Conservation (phyloP, 1,140 invertebrate genomes). For the Zaprionus africanus region DNA sequence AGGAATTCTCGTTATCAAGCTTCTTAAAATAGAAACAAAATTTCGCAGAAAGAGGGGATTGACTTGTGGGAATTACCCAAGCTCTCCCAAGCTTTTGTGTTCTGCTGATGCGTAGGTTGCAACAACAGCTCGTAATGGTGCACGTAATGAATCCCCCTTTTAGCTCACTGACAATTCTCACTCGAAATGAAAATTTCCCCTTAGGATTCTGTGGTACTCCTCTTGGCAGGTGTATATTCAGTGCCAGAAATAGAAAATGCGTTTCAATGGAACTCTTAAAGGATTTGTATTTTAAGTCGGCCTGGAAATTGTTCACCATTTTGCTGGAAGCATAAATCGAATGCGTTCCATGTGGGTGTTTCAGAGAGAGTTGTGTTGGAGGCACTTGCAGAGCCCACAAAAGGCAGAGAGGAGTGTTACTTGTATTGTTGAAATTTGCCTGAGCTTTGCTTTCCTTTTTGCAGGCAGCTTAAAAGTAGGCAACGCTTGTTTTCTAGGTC, state of each 20-base stretch:
- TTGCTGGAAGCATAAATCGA: not conserved
- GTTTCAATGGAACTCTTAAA: not conserved
- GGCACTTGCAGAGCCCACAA: not conserved
- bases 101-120: not conserved
- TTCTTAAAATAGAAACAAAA: not conserved
- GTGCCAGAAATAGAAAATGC: not conserved
- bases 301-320: slow-evolving; percentile 2
- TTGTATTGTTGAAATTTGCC: not conserved
- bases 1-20: not conserved
- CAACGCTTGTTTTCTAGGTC: not conserved
- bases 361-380: too few relatives aligned
- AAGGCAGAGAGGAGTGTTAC: not conserved
- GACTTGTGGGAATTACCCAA: not conserved
- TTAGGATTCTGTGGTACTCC: not conserved
- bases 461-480: not conserved
- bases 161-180: not conserved
- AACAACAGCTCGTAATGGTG: not conserved
- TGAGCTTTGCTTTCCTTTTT: not conserved
- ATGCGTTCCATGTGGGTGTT: not conserved
- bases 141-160: not conserved
- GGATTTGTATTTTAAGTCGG: not conserved
- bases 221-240: not conserved
- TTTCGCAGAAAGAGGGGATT: not conserved
- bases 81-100: not conserved
- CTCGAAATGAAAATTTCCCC: not conserved